Percentiles rank a stretch among this genome's conserved stretches.
Conservation (phyloP, 2,113 vertebrate genomes). For the Rhadina sibilatrix region DNA sequence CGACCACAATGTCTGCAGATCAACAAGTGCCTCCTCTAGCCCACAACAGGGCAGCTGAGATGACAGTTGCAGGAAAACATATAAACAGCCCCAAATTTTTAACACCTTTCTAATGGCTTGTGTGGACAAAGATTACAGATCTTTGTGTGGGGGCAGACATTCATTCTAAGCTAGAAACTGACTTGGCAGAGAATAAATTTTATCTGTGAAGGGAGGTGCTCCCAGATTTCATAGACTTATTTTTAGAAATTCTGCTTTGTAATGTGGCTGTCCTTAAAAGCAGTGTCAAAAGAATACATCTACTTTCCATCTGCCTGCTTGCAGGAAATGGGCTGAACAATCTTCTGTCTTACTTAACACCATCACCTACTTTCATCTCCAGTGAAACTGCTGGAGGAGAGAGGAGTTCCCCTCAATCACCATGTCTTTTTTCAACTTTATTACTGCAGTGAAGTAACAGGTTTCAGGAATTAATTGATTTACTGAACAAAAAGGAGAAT, state of each 20-base stretch:
- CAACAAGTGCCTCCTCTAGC: neutral
- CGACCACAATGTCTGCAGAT: neutral
- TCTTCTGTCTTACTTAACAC: neutral
- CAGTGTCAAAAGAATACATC: neutral
- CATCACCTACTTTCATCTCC: neutral
- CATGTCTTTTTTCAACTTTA: neutral
- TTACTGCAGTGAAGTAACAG: neutral
- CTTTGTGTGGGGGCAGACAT: neutral
- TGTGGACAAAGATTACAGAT: neutral
- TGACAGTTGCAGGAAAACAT: neutral
- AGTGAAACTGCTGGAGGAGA: neutral
- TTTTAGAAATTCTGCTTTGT: neutral
- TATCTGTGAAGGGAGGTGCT: neutral
- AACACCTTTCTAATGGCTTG: neutral
- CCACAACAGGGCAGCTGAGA: rapidly evolving
- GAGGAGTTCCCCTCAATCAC: neutral
- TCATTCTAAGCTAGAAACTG: neutral
- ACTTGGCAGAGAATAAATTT: neutral
- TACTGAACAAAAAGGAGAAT: neutral
- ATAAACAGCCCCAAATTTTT: neutral
- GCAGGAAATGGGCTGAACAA: neutral
- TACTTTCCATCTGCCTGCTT: neutral
- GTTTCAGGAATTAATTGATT: neutral
- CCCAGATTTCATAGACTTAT: neutral
- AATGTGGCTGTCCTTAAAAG: neutral